Evolutionary conservation across 2,888 invertebrate species (phyloP).

Genomic region (Anodontia alba): DNA sequence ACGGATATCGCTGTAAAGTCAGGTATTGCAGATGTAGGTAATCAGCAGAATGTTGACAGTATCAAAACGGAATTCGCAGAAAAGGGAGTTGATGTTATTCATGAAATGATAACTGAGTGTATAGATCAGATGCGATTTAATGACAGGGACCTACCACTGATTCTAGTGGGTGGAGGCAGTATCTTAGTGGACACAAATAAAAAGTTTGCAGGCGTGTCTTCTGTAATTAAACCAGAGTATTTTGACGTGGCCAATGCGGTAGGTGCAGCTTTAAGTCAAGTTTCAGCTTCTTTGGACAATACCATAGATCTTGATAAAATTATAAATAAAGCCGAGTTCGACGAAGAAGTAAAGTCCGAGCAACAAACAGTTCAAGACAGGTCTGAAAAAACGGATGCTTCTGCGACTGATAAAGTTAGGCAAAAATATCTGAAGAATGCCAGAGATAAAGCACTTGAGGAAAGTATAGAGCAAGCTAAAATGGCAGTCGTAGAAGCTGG

Average conservation of each 20-base stretch:
- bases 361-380: background rate
- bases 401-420: conserved; percentile 38
- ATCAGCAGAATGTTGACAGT: conserved; percentile 54
- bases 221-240: conserved; percentile 65
- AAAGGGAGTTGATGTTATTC: conserved; percentile 66
- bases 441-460: conserved; percentile 53
- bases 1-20: conserved; percentile 82
- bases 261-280: conserved; percentile 82
- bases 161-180: conserved; percentile 82
- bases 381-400: conserved; percentile 27
- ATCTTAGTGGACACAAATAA: conserved; percentile 67
- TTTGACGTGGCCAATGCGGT: conserved; percentile 82
- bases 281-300: conserved; percentile 73
- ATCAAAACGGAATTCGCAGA: conserved; percentile 56
- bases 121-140: conserved; percentile 78
- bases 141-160: conserved; percentile 70
- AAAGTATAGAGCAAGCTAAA: conserved; percentile 42
- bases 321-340: conserved; percentile 50
- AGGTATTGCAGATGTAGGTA: conserved; percentile 68
- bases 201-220: conserved; percentile 62
- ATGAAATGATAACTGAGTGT: conserved; percentile 68
- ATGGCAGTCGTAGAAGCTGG: conserved; percentile 49
- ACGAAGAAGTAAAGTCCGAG: conserved; percentile 4
- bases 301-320: conserved; percentile 69
- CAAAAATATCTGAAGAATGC: conserved; percentile 64